Evolutionary conservation across 2,113 vertebrate genomes (phyloP), one percentile per base, ranked within the genome.

Genomic region (Pterocles burchelli): DNA sequence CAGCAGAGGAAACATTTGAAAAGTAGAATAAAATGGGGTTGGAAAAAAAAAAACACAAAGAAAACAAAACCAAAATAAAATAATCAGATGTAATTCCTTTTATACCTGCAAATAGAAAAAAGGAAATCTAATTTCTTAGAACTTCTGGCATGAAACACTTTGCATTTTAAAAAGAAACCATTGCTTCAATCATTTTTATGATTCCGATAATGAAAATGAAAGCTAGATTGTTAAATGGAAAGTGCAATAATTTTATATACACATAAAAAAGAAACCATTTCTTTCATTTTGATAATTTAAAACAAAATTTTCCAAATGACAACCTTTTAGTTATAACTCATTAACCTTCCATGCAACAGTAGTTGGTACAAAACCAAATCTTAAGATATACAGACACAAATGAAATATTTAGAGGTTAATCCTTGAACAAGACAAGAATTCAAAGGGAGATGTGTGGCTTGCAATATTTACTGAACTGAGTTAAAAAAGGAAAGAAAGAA

Each of bases 261-360:
- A 67, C 92, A 78, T 95, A 90, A 93, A 95, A 97, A 91, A 94
- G 76, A 91, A 96, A 88, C 59, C 7, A 17, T 95, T 97, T 73
- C 80, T 97, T 96, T 96, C 81, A 97, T 97, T 97, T 89, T 78
- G 38, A 92, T 97, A 96, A 96, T 97, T 97, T 97, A 93, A 98
- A 97, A 95, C 73, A 98, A 97, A 97, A 95, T 91, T 97, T 96
- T 96, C 58, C 79, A 96, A 96, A 96, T 96, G 68, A 93, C 93
- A 97, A 81, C 78, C 88, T 96, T 97, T 97, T 91, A 79, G 83
- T 76, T 96, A 94, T 87, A 92, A 97, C 94, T 96, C 93, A 94
- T 95, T 94, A 97, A 76, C 59, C 85, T 85, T 45, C 10, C 20
- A 61, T 55, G 38, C 46, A 36, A 77, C 38, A 12, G 45, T 80